These are phyloP conservation scores for Drosophila ambigua DNA, from an alignment of 1,140 invertebrate species.

Conservation along the genomic window DNA sequence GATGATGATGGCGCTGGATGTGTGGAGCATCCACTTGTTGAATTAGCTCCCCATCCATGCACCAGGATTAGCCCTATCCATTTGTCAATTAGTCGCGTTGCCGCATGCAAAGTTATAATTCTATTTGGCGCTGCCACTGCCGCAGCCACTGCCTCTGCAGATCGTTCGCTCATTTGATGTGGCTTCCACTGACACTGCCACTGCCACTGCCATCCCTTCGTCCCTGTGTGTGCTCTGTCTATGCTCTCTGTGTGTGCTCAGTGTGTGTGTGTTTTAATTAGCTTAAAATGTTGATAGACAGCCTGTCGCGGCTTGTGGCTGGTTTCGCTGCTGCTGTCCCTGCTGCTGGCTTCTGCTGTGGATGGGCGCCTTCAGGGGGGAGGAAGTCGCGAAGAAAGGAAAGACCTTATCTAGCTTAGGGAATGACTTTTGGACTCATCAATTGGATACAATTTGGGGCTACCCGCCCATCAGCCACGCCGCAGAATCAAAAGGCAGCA, in stretches of 20 bases:
- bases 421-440: no score
- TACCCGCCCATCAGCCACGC: no score
- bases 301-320: slow-evolving; percentile 36
- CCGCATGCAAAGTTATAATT: slow-evolving; percentile 46
- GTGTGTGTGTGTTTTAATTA: slow-evolving; percentile 46
- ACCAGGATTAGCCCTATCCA: slow-evolving; percentile 26
- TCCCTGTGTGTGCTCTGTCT: background rate
- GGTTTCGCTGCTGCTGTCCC: background rate
- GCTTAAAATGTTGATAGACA: slow-evolving; percentile 61
- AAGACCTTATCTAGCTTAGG: no score
- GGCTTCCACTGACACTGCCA: no score
- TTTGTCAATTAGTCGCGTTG: slow-evolving; percentile 42
- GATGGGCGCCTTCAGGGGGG: background rate
- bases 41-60: background rate
- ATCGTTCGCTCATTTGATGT: background rate
- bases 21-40: slow-evolving; percentile 8
- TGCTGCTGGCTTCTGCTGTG: background rate
- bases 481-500: no score
- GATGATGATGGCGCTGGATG: background rate
- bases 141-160: background rate
- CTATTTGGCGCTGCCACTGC: slow-evolving; percentile 9
- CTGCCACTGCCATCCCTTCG: slow-evolving; percentile 1
- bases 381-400: no score
- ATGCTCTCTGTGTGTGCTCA: background rate
- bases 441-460: no score